Conservation (phyloP, 2,797 vertebrate species). For the Nyctibius grandis region DNA sequence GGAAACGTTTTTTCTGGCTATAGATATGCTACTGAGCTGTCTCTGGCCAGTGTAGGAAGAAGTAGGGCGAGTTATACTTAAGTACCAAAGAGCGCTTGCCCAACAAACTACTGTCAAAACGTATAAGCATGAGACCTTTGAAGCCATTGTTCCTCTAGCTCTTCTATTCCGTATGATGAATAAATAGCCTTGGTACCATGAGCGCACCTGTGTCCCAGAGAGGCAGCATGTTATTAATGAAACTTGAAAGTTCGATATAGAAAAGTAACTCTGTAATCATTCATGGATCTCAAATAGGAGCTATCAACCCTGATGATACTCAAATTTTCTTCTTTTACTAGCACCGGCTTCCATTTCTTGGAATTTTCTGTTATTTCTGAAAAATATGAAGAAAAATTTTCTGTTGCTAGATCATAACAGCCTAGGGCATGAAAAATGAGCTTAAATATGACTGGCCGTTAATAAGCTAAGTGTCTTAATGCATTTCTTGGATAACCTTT, state of each 20-base stretch:
- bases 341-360: conserved; percentile 48
- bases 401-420: conserved; percentile 5
- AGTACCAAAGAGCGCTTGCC: conserved; percentile 96
- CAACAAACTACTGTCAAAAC: conserved; percentile 96
- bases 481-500: not conserved
- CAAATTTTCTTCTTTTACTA: conserved; percentile 52
- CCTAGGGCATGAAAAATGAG: not conserved
- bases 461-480: not conserved
- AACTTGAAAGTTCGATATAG: conserved; percentile 74
- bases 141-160: conserved; percentile 91
- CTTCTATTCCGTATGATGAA: conserved; percentile 75
- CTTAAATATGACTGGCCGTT: not conserved
- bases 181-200: conserved; percentile 74
- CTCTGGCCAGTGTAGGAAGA: conserved; percentile 87
- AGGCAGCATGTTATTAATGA: conserved; percentile 82
- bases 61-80: conserved; percentile 92
- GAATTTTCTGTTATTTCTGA: conserved; percentile 68
- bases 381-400: conserved; percentile 70
- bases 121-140: conserved; percentile 96
- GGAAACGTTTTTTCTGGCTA: conserved; percentile 86
- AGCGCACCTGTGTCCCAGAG: conserved; percentile 67
- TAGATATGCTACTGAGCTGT: conserved; percentile 79
- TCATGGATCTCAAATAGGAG: conserved; percentile 52
- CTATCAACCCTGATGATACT: conserved; percentile 28
- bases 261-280: conserved; percentile 72